Base-by-base conservation (phyloP, 2,797 vertebrate genomes). In the Kryptopterus vitreolus region DNA sequence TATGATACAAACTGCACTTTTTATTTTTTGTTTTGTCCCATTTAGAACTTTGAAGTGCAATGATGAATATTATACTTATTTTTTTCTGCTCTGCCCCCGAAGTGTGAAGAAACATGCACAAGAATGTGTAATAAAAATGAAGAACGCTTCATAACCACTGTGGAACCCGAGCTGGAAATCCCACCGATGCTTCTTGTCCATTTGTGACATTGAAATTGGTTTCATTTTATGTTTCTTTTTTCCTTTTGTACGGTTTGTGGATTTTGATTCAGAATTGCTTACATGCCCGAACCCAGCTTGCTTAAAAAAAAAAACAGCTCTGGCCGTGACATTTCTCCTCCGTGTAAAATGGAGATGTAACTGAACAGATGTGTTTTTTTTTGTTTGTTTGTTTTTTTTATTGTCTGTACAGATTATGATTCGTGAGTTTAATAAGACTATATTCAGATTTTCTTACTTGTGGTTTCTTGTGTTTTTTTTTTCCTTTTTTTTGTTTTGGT, bases 351-450 rank as follows among this genome's bases (percentile, higher is more conserved):
- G 92, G 92, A 94, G 90, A 90, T 92, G 92, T 95, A 94, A 95
- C 91, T 87, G 93, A 93, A 95, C 92, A 84, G 94, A 95, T 94
- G 92, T n/a, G n/a, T n/a, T n/a, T n/a, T n/a, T n/a, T n/a, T n/a
- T n/a, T n/a, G n/a, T n/a, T n/a, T n/a, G 80, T 92, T 91, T 89
- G 86, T 77, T 71, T 83, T 80, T 62, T 58, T 58, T 6, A 52
- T 88, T 89, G 94, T 95, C 95, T 97, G 96, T 98, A 96, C 96
- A 97, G 95, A 95, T 91, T 90, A 94, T 81, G 93, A 90, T 92
- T 94, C 93, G 94, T 95, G 94, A 94, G 95, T 97, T 98, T 97
- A 98, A 98, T 97, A 97, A 96, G 92, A 95, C 68, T 72, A 66
- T 78, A 74, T 81, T 74, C 75, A 77, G 71, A 76, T 86, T 84